Evolutionary conservation across 2,888 invertebrate species (phyloP).

Genomic region (Drosophila recens): DNA sequence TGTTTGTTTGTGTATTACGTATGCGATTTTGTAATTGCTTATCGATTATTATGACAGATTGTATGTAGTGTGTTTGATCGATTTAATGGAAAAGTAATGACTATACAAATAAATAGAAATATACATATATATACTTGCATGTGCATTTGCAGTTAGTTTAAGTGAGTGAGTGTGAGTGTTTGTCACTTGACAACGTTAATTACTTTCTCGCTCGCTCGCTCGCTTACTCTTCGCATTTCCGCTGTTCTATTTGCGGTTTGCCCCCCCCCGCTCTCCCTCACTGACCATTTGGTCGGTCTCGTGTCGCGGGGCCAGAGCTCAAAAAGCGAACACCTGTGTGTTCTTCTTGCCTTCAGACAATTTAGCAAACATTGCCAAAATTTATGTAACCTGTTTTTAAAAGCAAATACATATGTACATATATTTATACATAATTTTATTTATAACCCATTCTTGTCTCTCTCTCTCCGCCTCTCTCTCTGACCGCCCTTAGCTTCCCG

Average conservation of each 20-base stretch:
- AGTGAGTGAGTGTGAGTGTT: background rate
- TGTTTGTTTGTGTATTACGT: slow-evolving; percentile 14
- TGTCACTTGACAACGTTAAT: slow-evolving; percentile 17
- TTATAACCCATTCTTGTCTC: slow-evolving; percentile 2
- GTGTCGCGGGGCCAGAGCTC: slow-evolving; percentile 51
- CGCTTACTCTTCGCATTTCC: slow-evolving; percentile 7
- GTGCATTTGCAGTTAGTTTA: background rate
- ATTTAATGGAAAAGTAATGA: slow-evolving; percentile 40
- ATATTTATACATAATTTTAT: slow-evolving; percentile 1
- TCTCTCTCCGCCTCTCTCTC: background rate
- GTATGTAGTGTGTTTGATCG: slow-evolving; percentile 48
- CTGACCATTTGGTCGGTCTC: slow-evolving; percentile 35
- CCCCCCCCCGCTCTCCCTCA: background rate
- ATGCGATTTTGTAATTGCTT: slow-evolving; percentile 21
- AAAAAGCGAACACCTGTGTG: slow-evolving; percentile 52
- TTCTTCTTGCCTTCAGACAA: slow-evolving; percentile 19
- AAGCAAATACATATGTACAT: slow-evolving; percentile 1
- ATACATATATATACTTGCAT: background rate
- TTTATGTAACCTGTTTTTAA: slow-evolving; percentile 73
- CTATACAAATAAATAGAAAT: background rate
- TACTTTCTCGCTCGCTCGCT: slow-evolving; percentile 1
- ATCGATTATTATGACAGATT: slow-evolving; percentile 40
- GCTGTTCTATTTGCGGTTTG: slow-evolving; percentile 18
- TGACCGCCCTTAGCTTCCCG: slow-evolving; percentile 4
- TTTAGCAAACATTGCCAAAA: slow-evolving; percentile 38